phyloP scores from a whole-genome alignment of 1,140 invertebrate species.

The Musca vetustissima region DNA sequence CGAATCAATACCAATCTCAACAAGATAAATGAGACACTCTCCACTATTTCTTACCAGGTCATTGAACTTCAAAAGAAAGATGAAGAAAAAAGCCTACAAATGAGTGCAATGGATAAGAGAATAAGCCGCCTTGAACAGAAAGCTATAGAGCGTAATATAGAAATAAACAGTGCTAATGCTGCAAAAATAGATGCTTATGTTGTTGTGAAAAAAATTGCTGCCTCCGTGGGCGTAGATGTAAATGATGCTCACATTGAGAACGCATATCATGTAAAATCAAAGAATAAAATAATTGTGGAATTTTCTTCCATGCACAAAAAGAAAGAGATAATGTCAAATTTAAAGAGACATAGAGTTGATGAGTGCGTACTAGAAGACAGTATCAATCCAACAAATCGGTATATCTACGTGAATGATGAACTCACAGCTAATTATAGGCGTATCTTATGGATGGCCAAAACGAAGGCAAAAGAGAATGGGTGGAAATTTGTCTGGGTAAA shows the following conservation, averaged over 20 bases:
- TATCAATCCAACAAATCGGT: not conserved
- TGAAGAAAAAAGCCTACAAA: too few relatives aligned
- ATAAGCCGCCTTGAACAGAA: too few relatives aligned
- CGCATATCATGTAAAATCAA: too few relatives aligned
- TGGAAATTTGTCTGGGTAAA: too few relatives aligned
- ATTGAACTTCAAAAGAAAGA: too few relatives aligned
- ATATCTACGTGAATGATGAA: not conserved
- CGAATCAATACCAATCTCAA: too few relatives aligned
- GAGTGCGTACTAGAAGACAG: not conserved
- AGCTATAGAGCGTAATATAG: not conserved
- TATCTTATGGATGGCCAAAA: not conserved
- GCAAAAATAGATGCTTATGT: too few relatives aligned
- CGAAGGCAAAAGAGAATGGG: not conserved
- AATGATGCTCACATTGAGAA: not conserved
- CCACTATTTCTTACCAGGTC: too few relatives aligned
- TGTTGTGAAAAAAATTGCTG: too few relatives aligned
- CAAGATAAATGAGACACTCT: not conserved
- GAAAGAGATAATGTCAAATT: not conserved
- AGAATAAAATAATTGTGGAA: not conserved
- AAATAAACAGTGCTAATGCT: not conserved
- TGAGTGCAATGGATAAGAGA: not conserved
- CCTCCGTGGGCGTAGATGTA: not conserved
- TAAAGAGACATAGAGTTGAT: not conserved
- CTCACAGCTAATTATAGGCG: not conserved
- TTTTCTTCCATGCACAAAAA: not conserved